Conservation (phyloP, 2,797 vertebrate species). For the Gallinago stenura region DNA sequence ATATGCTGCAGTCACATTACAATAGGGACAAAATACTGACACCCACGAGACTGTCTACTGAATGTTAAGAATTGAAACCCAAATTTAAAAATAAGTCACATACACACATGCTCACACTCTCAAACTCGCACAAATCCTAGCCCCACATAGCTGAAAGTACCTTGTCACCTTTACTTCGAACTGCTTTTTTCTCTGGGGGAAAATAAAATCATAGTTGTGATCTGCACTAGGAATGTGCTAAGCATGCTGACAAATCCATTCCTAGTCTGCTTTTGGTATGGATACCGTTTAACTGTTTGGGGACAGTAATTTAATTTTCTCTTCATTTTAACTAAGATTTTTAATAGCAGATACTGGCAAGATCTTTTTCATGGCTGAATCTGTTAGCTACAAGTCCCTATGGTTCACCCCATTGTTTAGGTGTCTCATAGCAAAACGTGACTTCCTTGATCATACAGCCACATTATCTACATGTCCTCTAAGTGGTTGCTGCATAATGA, state of each 20-base stretch:
- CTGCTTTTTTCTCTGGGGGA: neutral
- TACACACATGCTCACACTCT: neutral
- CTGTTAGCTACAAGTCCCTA: neutral
- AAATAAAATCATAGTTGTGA: neutral
- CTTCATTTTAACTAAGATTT: neutral
- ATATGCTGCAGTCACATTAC: neutral
- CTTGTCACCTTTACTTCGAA: neutral
- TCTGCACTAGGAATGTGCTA: neutral
- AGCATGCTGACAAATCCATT: neutral
- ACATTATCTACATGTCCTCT: rapidly evolving
- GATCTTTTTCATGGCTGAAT: neutral
- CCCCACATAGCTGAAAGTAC: neutral
- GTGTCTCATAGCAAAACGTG: neutral
- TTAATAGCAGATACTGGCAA: neutral
- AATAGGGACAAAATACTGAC: neutral
- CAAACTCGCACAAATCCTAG: neutral
- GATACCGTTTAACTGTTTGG: neutral
- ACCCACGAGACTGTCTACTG: neutral
- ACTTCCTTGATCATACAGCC: neutral
- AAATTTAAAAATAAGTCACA: neutral
- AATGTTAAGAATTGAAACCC: neutral
- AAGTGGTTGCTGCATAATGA: neutral
- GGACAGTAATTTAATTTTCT: neutral
- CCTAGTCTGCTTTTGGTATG: neutral
- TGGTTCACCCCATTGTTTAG: neutral